Conservation (phyloP, 2,888 invertebrate species). For the Molanna angustata region DNA sequence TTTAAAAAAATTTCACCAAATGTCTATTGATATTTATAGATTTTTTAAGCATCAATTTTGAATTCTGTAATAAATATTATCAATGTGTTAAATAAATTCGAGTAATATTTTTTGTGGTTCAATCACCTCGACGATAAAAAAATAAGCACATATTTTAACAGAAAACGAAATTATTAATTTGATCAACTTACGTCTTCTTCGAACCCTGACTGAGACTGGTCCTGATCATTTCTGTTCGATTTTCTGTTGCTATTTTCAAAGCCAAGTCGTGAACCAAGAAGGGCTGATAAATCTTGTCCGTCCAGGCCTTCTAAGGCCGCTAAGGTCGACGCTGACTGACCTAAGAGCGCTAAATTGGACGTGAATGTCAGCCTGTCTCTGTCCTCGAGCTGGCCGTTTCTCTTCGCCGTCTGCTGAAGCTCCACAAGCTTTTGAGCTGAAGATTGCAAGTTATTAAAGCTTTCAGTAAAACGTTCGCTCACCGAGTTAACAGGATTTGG, state of each 20-base stretch:
- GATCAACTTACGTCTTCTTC: conserved; percentile 38
- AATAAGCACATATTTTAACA: no score
- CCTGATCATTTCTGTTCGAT: conserved; percentile 17
- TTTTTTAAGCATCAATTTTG: no score
- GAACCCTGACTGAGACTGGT: conserved; percentile 28
- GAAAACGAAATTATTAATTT: no score
- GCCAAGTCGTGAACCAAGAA: conserved; percentile 38
- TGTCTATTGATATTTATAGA: no score
- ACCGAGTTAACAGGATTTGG: conserved; percentile 19
- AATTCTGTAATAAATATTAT: no score
- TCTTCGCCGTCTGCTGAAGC: conserved; percentile 60
- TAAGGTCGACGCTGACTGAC: conserved; percentile 56
- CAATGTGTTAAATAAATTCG: no score
- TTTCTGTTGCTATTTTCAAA: conserved; percentile 13
- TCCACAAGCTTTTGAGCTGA: conserved; percentile 58
- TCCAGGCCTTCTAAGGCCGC: conserved; percentile 56
- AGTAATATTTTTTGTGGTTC: no score
- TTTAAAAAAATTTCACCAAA: no score
- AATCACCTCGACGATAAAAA: no score
- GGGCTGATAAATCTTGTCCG: conserved; percentile 51
- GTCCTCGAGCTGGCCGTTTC: conserved; percentile 53
- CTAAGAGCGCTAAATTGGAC: conserved; percentile 54
- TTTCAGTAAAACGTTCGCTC: conserved; percentile 45
- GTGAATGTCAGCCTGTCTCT: conserved; percentile 58
- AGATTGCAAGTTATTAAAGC: conserved; percentile 57